Base-by-base conservation (phyloP, 1,140 invertebrate genomes). In the Reticulitermes speratus region DNA sequence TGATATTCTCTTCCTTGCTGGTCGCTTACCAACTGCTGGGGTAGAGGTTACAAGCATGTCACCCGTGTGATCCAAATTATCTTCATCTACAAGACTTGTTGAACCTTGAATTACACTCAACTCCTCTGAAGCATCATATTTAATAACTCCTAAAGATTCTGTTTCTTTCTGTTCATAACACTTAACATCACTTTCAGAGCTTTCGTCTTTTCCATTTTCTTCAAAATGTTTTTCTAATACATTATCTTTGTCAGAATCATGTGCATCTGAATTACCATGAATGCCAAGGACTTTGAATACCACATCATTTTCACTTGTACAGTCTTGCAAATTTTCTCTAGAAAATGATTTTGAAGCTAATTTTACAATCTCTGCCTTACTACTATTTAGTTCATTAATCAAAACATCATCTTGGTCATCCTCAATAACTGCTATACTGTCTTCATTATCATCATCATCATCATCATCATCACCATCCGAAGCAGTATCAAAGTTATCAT, bases 401-500 rank as follows among this genome's bases (percentile, higher is more conserved):
- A 30, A 12, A 84, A 44, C 12, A 11, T 32, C 83, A 30, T 32
- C 83, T 30, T 59, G 48, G 11, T 55, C 83, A 44, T 52, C 52
- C 23, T 45, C 23, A 25, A 84, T 52, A 52, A 84, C 83, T 84
- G 55, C 83, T 52, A 84, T 84, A 52, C 83, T 84, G 83, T 59
- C 48, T 9, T 84, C 83, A 55, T 84, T 48, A 75, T 65, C 59
- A 23, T 23, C 59, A 55, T 84, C 83, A 75, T 65, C 59, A 65
- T 65, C 59, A 21, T 75, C 65, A 75, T 84, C 83, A 19, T 84
- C 83, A 84, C 52, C 83, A 84, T 84, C 83, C n/a, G 83, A 84
- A n/a, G 83, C 83, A 84, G 83, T 84, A 59, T 84, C 83, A 55
- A 84, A 84, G 25, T 84, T 45, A n/a, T 84, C 83, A 84, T 84